These are phyloP conservation scores for Hemicentrotus pulcherrimus DNA, from an alignment of 35 echinoderm and acorn worm species.

Conservation along the genomic window DNA sequence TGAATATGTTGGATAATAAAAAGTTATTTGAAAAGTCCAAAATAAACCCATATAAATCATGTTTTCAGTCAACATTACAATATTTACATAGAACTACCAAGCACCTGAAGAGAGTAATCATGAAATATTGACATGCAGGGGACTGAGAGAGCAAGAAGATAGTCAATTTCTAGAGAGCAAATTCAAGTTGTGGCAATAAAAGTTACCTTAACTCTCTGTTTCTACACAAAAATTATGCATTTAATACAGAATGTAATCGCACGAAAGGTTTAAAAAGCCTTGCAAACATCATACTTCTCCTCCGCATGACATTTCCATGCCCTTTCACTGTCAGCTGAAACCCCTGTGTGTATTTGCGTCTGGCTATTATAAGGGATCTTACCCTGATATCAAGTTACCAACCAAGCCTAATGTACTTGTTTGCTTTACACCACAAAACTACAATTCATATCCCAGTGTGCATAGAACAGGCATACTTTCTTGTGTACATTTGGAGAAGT, in stretches of 20 bases:
- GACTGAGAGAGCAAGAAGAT: too few species aligned
- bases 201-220: neutral
- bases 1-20: too few species aligned
- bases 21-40: too few species aligned
- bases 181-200: neutral
- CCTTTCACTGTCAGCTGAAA: neutral
- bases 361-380: neutral
- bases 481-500: neutral
- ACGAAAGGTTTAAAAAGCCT: neutral
- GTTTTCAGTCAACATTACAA: too few species aligned
- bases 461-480: neutral
- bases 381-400: neutral
- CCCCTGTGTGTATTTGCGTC: neutral
- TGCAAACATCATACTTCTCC: neutral
- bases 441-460: neutral
- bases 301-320: neutral
- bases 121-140: too few species aligned
- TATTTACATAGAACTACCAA: too few species aligned
- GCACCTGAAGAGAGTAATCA: too few species aligned
- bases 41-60: too few species aligned
- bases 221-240: neutral
- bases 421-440: neutral
- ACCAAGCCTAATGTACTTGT: slow-evolving; percentile 2
- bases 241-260: neutral
- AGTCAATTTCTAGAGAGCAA: neutral